Evolutionary conservation across 1,140 invertebrate species (phyloP), one percentile per base, ranked within the genome.

Genomic region (Probaryconus sp.): DNA sequence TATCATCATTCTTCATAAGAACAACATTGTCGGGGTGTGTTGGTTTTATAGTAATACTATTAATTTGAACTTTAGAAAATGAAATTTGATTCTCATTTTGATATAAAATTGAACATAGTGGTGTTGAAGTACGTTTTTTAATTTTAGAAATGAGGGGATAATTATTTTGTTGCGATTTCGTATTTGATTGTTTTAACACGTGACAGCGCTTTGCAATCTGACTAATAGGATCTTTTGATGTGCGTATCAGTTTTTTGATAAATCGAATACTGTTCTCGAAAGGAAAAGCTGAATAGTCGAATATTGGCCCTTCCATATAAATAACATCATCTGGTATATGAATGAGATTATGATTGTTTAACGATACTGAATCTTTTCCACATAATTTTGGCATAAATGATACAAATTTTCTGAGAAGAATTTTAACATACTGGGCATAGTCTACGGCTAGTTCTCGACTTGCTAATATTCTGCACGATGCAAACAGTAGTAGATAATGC

Each of bases 291-390:
- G 70, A 61, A 35, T 47, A 33, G 3, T 37, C 31, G 17, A 42
- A 28, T 13, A 79, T 24, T 13, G 64, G 35, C 3, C 26, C 9
- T 6, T 51, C 2, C 13, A 61, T 67, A 30, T 67, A 35, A 17
- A 70, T 21, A 5, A 77, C 77, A 42, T 77, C 77, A 53, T 77
- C 68, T 9, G 64, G n/a, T 10, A 73, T 18, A 24, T 78, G 69
- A 30, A 67, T 69, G 0, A 78, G 17, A 63, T 76, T 75, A 51
- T 79, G 70, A 16, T 75, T 58, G 42, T 63, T 75, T 9, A 75
- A 24, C 0, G 64, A 60, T 50, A 69, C 63, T 26, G 42, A 73
- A 55, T 65, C 21, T 5, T 26, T 31, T 0, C 75, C 75, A 50
- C 69, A 76, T 2, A 70, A 42, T 10, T 24, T 58, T 42, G 76